phyloP scores from a whole-genome alignment of 2,113 vertebrate genomes.

The Collichthys lucidus region DNA sequence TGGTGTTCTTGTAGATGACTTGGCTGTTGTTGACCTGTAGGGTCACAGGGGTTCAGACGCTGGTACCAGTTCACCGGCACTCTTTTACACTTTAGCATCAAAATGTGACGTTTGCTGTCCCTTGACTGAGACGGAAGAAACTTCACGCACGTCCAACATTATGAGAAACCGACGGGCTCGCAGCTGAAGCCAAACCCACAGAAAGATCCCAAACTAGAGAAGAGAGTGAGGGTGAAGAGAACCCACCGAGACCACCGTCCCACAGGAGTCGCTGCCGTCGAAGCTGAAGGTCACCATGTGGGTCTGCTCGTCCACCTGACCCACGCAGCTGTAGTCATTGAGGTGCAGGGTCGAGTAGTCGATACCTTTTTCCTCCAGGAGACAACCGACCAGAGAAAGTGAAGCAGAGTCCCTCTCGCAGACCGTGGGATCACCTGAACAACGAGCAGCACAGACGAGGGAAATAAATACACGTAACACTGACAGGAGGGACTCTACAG shows the following conservation, averaged over 20 bases:
- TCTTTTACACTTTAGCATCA: background rate
- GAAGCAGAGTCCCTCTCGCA: slow-evolving; percentile 35
- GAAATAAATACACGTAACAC: no score
- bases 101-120: background rate
- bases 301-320: slow-evolving; percentile 19
- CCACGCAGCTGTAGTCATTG: slow-evolving; percentile 34
- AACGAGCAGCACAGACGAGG: background rate
- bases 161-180: background rate
- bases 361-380: slow-evolving; percentile 49
- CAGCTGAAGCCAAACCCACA: background rate
- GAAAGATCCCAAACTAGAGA: background rate
- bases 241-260: slow-evolving; percentile 36
- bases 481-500: background rate
- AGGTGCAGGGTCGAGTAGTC: slow-evolving; percentile 42
- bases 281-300: slow-evolving; percentile 60
- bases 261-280: slow-evolving; percentile 27
- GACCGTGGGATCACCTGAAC: slow-evolving; percentile 32
- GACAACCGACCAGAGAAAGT: slow-evolving; percentile 34
- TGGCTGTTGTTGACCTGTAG: slow-evolving; percentile 36
- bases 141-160: background rate
- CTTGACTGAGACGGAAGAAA: background rate
- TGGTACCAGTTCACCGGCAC: no score
- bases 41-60: background rate
- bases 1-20: slow-evolving; percentile 41
- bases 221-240: background rate